Percentiles rank a stretch among this genome's conserved stretches.
Evolutionary conservation across 1,140 invertebrate species (phyloP).

Genomic region (Sitodiplosis mosellana): DNA sequence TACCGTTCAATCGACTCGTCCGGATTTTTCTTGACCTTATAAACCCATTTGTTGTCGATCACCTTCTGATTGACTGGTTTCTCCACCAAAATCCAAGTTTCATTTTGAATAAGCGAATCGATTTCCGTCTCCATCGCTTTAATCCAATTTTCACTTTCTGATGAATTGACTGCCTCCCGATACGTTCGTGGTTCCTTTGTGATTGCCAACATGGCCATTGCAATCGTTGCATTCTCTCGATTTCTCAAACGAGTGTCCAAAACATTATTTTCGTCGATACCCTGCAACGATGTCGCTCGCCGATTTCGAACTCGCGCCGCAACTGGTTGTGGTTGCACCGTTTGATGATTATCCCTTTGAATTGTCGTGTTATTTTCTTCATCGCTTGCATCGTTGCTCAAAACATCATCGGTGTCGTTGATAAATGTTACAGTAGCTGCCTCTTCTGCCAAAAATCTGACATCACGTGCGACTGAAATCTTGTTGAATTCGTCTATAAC

Average conservation of each 20-base stretch:
- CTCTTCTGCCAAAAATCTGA: slow-evolving; percentile 9
- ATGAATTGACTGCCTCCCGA: slow-evolving; percentile 1
- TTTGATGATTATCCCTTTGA: not conserved
- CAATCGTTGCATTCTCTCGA: no score
- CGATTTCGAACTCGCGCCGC: not conserved
- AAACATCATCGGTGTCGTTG: not conserved
- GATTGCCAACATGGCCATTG: not conserved
- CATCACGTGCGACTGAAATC: slow-evolving; percentile 8
- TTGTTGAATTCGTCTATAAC: slow-evolving; percentile 3
- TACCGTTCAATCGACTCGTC: slow-evolving; percentile 11
- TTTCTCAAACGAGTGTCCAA: not conserved
- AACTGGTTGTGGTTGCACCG: not conserved
- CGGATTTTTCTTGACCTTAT: slow-evolving; percentile 12
- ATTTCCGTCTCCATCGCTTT: slow-evolving; percentile 15
- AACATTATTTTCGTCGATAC: not conserved
- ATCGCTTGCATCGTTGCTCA: not conserved
- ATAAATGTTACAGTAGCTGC: not conserved
- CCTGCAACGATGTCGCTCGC: not conserved
- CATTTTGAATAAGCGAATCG: slow-evolving; percentile 8
- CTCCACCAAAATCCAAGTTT: slow-evolving; percentile 13
- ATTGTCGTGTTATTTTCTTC: not conserved
- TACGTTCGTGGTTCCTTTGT: slow-evolving; percentile 1
- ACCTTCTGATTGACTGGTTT: slow-evolving; percentile 8
- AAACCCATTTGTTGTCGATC: slow-evolving; percentile 21
- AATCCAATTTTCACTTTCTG: slow-evolving; percentile 8